Conservation (phyloP, 2,797 vertebrate genomes). For the Thamnophis elegans region DNA sequence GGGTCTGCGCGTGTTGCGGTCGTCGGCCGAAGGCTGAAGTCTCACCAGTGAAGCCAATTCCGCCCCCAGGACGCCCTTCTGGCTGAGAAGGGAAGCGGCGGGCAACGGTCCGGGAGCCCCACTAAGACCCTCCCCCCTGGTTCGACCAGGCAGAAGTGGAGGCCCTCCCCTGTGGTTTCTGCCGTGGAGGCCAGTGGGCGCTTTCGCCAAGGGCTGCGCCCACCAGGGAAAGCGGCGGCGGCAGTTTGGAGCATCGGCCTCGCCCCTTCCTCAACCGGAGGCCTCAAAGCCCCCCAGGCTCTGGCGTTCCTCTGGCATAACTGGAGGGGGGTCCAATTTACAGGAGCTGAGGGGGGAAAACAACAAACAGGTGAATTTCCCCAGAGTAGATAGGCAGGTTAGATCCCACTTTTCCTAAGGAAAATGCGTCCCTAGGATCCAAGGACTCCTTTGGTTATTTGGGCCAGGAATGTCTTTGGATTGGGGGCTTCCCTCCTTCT, state of each 20-base stretch:
- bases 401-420: neutral
- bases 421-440: neutral
- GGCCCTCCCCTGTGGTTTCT: neutral
- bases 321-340: neutral
- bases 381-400: neutral
- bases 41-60: neutral
- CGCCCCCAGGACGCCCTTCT: neutral
- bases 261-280: too few relatives aligned
- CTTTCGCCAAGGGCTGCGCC: neutral
- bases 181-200: neutral
- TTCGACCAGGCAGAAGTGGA: neutral
- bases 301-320: neutral
- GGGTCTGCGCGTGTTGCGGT: neutral
- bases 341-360: neutral
- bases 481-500: neutral
- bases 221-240: neutral
- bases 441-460: neutral
- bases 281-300: neutral
- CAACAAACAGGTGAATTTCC: neutral
- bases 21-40: neutral
- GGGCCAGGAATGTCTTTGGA: neutral
- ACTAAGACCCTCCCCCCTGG: neutral
- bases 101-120: fast-evolving
- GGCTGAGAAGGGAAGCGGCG: neutral
- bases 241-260: neutral